Evolutionary conservation across 2,888 invertebrate species (phyloP).

Genomic region (Xestoiulus laeticollis): DNA sequence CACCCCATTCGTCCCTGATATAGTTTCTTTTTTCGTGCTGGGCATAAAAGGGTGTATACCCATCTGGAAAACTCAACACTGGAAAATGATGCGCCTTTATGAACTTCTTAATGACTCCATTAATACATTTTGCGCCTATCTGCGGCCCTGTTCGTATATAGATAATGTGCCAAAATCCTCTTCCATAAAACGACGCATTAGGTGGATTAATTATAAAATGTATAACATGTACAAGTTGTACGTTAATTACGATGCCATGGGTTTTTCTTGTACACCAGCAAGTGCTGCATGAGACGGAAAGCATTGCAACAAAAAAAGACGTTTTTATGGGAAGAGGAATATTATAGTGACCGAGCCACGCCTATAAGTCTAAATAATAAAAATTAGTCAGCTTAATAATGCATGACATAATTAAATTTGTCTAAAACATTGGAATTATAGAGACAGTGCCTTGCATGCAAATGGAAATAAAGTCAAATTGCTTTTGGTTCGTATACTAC

Average conservation of each 20-base stretch:
- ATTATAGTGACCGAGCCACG: slow-evolving; percentile 12
- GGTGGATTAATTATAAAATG: slow-evolving; percentile 21
- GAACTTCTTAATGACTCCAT: slow-evolving; percentile 23
- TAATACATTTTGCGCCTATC: slow-evolving; percentile 23
- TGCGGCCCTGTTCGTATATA: not conserved
- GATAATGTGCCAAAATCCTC: not conserved
- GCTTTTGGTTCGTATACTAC: not conserved
- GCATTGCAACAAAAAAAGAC: not conserved
- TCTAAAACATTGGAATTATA: not conserved
- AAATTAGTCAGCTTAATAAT: not conserved
- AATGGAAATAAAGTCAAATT: not conserved
- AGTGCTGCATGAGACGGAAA: not conserved
- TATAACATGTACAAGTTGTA: slow-evolving; percentile 16
- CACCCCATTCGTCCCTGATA: not conserved
- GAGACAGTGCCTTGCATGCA: not conserved
- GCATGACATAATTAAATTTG: slow-evolving; percentile 25
- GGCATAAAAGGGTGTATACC: not conserved
- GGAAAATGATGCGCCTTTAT: not conserved
- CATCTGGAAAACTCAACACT: not conserved
- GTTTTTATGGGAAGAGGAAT: slow-evolving; percentile 26
- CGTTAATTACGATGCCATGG: not conserved
- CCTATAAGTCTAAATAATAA: slow-evolving; percentile 32
- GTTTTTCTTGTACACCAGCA: not conserved
- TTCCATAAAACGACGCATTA: slow-evolving; percentile 38
- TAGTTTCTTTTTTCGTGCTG: not conserved